A percentile compares a stretch with the other conserved stretches of the same genome.
Conservation (phyloP, 1,140 invertebrate species). For the Bombus haemorrhoidalis region DNA sequence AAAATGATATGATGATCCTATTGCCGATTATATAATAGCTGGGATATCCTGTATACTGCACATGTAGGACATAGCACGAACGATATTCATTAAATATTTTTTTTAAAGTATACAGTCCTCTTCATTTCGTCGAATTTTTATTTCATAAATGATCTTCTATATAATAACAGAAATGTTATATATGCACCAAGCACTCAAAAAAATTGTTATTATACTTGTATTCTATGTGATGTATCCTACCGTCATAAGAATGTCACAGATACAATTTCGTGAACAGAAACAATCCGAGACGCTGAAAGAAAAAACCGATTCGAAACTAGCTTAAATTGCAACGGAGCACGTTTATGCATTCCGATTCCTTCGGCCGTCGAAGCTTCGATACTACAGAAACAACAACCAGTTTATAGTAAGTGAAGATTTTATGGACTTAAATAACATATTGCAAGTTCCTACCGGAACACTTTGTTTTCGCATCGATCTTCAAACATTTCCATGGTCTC, state of each 20-base stretch:
- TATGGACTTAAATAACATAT: neutral
- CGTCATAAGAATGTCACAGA: no score
- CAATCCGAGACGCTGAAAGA: neutral
- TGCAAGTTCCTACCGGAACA: neutral
- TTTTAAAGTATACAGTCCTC: no score
- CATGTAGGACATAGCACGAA: neutral
- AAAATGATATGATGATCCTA: no score
- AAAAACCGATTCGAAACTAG: neutral
- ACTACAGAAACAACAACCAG: neutral
- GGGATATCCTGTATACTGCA: no score
- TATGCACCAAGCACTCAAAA: no score
- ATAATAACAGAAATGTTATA: neutral
- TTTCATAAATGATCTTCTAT: neutral
- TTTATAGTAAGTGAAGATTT: neutral
- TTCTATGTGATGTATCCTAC: no score
- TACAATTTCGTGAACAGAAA: no score
- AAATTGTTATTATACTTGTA: no score
- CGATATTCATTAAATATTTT: no score
- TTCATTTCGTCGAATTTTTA: neutral
- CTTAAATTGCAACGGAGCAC: neutral
- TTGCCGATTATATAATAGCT: no score
- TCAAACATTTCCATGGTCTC: neutral
- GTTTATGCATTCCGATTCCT: neutral
- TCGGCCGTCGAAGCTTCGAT: neutral
- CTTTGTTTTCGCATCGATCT: neutral